phyloP scores from a whole-genome alignment of 1,140 invertebrate species.

The Portunus trituberculatus region DNA sequence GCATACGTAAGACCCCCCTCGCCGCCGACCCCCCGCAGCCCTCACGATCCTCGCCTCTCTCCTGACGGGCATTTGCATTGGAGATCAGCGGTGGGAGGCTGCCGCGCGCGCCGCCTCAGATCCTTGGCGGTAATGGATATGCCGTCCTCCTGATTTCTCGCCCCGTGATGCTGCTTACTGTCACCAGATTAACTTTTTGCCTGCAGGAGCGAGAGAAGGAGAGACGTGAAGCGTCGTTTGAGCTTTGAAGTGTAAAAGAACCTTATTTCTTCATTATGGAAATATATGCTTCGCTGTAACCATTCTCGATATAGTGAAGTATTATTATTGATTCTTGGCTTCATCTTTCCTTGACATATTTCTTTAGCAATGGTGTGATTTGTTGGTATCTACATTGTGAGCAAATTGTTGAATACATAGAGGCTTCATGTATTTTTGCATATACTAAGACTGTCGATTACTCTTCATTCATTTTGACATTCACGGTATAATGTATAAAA shows the following conservation, averaged over 20 bases:
- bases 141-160: slow-evolving; percentile 35
- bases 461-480: too few relatives aligned
- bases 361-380: too few relatives aligned
- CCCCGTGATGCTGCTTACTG: neutral
- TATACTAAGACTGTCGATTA: too few relatives aligned
- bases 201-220: neutral
- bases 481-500: too few relatives aligned
- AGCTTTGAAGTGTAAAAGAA: neutral
- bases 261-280: too few relatives aligned
- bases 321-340: too few relatives aligned
- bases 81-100: slow-evolving; percentile 42
- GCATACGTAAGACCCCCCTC: slow-evolving; percentile 54
- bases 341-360: too few relatives aligned
- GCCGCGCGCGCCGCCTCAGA: slow-evolving; percentile 12
- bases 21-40: neutral
- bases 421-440: too few relatives aligned
- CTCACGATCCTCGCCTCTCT: neutral
- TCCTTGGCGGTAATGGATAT: slow-evolving; percentile 44
- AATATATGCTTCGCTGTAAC: too few relatives aligned
- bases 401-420: too few relatives aligned
- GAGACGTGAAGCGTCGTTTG: neutral
- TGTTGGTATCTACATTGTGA: too few relatives aligned
- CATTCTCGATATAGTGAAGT: too few relatives aligned
- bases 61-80: slow-evolving; percentile 59
- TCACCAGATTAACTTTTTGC: slow-evolving; percentile 18